These are phyloP conservation scores for Chionoecetes opilio DNA, from an alignment of 1,140 invertebrate genomes.

Conservation along the genomic window DNA sequence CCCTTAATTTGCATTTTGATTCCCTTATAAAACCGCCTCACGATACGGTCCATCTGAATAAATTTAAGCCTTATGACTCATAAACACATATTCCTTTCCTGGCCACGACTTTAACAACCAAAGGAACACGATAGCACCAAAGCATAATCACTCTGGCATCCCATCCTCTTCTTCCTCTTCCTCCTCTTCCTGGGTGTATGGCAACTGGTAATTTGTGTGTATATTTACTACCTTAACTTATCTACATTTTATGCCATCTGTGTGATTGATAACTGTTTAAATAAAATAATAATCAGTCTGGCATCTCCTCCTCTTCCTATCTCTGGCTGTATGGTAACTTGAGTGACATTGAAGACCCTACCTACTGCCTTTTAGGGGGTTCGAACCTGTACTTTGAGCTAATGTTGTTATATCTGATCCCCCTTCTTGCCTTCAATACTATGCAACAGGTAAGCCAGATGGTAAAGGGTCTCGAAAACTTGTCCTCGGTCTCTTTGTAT, in stretches of 20 bases:
- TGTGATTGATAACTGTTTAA: no score
- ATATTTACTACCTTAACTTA: no score
- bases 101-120: slow-evolving; percentile 58
- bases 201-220: no score
- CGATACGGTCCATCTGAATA: slow-evolving; percentile 67
- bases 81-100: slow-evolving; percentile 62
- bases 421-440: not conserved
- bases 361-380: not conserved
- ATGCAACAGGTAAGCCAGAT: not conserved
- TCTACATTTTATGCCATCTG: no score
- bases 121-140: not conserved
- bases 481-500: no score
- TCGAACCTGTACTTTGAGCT: not conserved
- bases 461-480: not conserved
- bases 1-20: slow-evolving; percentile 59
- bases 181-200: not conserved
- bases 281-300: no score
- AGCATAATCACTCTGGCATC: not conserved
- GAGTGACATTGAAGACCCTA: not conserved
- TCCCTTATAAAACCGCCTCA: slow-evolving; percentile 59
- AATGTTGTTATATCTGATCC: not conserved
- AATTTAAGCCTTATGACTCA: slow-evolving; percentile 65
- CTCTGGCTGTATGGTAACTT: not conserved
- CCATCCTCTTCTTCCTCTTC: not conserved
- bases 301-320: not conserved